Evolutionary conservation across 2,797 vertebrate species (phyloP), one percentile per base, ranked within the genome.

Genomic region (Oryzias sinensis): DNA sequence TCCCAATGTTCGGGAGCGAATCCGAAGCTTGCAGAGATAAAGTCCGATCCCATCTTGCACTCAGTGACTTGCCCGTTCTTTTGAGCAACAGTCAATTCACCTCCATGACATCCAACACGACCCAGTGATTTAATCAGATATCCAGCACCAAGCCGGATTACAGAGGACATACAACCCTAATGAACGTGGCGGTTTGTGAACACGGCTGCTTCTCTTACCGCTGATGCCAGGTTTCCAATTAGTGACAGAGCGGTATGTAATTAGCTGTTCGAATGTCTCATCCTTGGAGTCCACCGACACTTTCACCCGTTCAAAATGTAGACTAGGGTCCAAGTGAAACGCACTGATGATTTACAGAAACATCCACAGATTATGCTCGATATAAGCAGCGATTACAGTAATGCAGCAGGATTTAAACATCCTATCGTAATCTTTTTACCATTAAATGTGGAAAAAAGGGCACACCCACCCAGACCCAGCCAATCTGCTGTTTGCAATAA

Each of bases 181-280:
- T 64, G 53, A 73, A 79, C 52, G 61, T 13, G 43, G 70, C 43
- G 49, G 54, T 68, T 49, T 17, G 54, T 54, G 40, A 25, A 43
- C 18, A 37, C n/a, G 4, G 67, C 47, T n/a, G 68, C 54, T 65
- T 71, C 68, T 49, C 43, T 57, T 53, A n/a, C 68, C 24, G 55
- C 53, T 55, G 52, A 62, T 62, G 53, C 59, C 65, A 27, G 49
- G 53, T 82, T 68, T 49, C 79, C 77, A 70, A 86, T 84, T 79
- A 78, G 82, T 70, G 74, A 80, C 43, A 61, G 15, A 16, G 20
- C 48, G 66, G 8, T 61, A 46, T 42, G 5, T 60, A 43, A 5
- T 47, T 58, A 58, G 43, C 58, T 18, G 50, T 62, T 49, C 1
- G 40, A 69, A 22, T 11, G 33, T 59, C 53, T 37, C 37, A 20